Percentiles rank a stretch among this genome's conserved stretches.
Conservation (phyloP, 1,140 invertebrate genomes). For the Pseudomyrmex cubaensis region DNA sequence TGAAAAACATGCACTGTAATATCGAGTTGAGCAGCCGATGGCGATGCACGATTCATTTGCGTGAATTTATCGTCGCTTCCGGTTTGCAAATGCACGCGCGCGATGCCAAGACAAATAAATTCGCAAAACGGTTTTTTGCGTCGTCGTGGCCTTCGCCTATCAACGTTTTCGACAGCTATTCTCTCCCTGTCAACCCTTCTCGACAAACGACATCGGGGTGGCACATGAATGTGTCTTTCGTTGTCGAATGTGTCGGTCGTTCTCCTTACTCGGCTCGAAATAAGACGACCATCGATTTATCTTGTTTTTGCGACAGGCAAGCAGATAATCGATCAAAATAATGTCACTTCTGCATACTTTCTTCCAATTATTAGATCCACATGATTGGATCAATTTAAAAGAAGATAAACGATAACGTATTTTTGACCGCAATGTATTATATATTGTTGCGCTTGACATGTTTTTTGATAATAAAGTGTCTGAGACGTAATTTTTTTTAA, state of each 20-base stretch:
- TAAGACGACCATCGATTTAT: constrained; percentile 44
- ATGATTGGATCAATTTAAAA: constrained; percentile 40
- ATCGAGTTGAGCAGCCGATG: constrained; percentile 19
- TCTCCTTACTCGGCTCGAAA: constrained; percentile 1
- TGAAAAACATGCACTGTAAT: background rate
- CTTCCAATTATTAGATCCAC: constrained; percentile 12
- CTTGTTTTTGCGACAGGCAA: background rate
- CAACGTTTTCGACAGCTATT: constrained; percentile 14
- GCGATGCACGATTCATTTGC: constrained; percentile 1
- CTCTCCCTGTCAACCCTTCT: background rate
- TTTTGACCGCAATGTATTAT: background rate
- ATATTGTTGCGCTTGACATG: background rate
- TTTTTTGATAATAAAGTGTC: background rate
- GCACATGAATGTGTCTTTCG: constrained; percentile 18
- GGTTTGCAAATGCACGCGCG: background rate
- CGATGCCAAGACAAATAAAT: constrained; percentile 67
- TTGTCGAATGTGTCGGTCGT: background rate
- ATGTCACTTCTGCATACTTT: constrained; percentile 17
- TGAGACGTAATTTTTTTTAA: background rate
- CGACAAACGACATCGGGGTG: background rate
- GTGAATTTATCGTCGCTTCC: background rate
- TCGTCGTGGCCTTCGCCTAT: background rate
- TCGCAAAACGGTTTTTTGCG: constrained; percentile 35
- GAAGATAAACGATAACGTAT: background rate
- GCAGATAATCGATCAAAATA: constrained; percentile 47